Percentiles rank a stretch among this genome's conserved stretches.
Evolutionary conservation across 1,140 invertebrate genomes (phyloP).

Genomic region (Apis laboriosa): DNA sequence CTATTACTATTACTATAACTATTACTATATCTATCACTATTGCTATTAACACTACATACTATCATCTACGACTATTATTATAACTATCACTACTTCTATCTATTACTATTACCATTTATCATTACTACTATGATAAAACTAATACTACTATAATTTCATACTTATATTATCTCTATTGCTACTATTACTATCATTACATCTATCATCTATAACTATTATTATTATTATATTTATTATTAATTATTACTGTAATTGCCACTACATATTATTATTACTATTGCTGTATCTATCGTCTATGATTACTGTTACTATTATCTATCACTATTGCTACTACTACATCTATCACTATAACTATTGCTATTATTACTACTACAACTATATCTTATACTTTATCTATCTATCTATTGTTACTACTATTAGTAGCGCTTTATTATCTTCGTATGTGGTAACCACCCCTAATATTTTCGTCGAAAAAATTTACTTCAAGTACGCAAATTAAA

Average conservation of each 20-base stretch:
- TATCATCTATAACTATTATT: neutral
- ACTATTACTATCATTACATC: neutral
- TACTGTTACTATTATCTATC: neutral
- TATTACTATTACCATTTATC: slow-evolving; percentile 12
- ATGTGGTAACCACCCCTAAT: neutral
- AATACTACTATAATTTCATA: neutral
- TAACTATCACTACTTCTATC: slow-evolving; percentile 16
- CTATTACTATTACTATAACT: neutral
- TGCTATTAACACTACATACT: neutral
- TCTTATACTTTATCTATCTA: slow-evolving; percentile 17
- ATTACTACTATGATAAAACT: neutral
- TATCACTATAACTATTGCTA: neutral
- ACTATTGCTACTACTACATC: slow-evolving; percentile 5
- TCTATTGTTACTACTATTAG: slow-evolving; percentile 42
- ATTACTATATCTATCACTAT: neutral
- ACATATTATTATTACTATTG: neutral
- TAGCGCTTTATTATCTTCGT: slow-evolving; percentile 33
- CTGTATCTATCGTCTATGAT: neutral
- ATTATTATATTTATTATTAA: neutral
- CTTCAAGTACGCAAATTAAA: neutral
- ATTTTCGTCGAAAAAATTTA: slow-evolving; percentile 2
- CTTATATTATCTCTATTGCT: slow-evolving; percentile 12
- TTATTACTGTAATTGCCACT: no score
- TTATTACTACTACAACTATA: neutral
- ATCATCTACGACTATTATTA: neutral